A percentile compares a stretch with the other conserved stretches of the same genome.
These are phyloP conservation scores for Neofelis nebulosa DNA, from an alignment of 2,113 vertebrate species.

Conservation along the genomic window DNA sequence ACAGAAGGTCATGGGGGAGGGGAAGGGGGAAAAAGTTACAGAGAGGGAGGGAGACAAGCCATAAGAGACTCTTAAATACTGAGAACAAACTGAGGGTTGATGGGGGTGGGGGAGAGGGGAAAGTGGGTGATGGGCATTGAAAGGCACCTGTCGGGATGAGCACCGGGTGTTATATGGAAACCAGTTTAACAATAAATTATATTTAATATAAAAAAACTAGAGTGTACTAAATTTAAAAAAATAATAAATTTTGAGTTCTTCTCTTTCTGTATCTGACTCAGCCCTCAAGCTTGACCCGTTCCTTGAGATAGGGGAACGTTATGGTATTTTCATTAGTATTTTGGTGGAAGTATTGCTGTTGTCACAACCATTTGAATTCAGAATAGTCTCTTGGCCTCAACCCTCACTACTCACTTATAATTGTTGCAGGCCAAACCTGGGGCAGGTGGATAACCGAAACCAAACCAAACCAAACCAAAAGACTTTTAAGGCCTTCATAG, in stretches of 20 bases:
- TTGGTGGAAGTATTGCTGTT: slow-evolving; percentile 38
- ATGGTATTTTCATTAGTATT: slow-evolving; percentile 43
- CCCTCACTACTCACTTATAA: neutral
- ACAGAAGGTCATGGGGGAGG: too few species aligned
- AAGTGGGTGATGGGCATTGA: too few species aligned
- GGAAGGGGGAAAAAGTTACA: too few species aligned
- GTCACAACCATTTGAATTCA: slow-evolving; percentile 20
- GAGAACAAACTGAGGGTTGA: too few species aligned
- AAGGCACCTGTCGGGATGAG: too few species aligned
- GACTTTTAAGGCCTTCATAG: slow-evolving; percentile 10
- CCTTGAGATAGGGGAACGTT: slow-evolving; percentile 49
- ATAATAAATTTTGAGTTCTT: neutral
- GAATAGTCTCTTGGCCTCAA: neutral
- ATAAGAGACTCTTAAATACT: too few species aligned
- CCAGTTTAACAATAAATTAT: too few species aligned
- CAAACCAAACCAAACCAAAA: neutral
- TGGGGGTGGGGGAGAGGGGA: too few species aligned
- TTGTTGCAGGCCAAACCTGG: neutral
- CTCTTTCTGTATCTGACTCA: slow-evolving; percentile 50
- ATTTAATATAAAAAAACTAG: too few species aligned
- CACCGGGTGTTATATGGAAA: too few species aligned
- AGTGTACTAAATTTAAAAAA: too few species aligned
- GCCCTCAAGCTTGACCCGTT: slow-evolving; percentile 17
- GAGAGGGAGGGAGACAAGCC: too few species aligned
- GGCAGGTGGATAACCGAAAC: neutral